Evolutionary conservation across 2,797 vertebrate genomes (phyloP).

Genomic region (Taeniopygia guttata): DNA sequence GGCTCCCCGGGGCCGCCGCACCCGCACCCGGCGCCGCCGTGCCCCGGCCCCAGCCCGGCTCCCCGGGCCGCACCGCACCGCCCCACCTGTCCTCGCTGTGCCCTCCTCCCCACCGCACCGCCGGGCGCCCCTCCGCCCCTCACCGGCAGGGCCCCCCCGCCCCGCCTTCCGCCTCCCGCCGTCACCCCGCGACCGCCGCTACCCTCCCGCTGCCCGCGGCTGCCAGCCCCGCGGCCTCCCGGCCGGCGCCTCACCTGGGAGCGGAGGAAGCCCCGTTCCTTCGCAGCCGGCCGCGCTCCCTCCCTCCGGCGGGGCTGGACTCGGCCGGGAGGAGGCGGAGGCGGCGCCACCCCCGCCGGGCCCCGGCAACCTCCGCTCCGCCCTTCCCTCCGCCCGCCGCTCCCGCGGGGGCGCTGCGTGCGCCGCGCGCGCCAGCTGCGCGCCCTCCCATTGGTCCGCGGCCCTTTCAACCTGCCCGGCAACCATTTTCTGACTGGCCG

Average conservation of each 20-base stretch:
- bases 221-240: neutral
- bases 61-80: neutral
- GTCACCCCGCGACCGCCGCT: neutral
- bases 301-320: slow-evolving; percentile 3
- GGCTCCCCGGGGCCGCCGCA: neutral
- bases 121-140: neutral
- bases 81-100: neutral
- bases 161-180: neutral
- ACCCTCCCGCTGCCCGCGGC: no score
- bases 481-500: slow-evolving; percentile 60
- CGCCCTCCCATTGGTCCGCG: slow-evolving; percentile 6
- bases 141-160: neutral
- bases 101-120: no score
- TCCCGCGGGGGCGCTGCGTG: neutral
- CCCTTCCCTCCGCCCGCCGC: neutral
- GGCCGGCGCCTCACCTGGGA: neutral
- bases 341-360: slow-evolving; percentile 11
- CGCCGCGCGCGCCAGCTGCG: slow-evolving; percentile 24
- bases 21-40: neutral
- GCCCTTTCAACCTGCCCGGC: slow-evolving; percentile 35
- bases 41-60: neutral
- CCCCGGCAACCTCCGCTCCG: slow-evolving; percentile 13
- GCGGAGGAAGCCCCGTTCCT: neutral
- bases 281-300: neutral
- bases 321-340: slow-evolving; percentile 16